These are phyloP conservation scores for Zaprionus taronus DNA, from an alignment of 1,140 invertebrate genomes.

Conservation along the genomic window DNA sequence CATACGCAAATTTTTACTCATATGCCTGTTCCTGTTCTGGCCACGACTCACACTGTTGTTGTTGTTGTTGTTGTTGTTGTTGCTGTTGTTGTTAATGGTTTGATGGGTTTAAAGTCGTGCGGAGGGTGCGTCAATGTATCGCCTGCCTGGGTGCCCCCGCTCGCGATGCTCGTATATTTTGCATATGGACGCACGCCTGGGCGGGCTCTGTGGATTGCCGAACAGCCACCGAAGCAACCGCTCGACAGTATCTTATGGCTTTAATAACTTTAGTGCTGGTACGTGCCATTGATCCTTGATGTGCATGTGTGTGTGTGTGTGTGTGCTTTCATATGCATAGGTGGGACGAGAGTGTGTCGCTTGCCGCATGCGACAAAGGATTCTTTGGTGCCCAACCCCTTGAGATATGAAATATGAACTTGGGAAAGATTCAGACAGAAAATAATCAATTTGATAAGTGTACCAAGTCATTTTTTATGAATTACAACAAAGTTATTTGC, in stretches of 20 bases:
- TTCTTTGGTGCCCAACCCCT: background rate
- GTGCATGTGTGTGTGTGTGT: slow-evolving; percentile 36
- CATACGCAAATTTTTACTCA: slow-evolving; percentile 81
- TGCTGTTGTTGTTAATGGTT: slow-evolving; percentile 78
- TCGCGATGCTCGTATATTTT: slow-evolving; percentile 39
- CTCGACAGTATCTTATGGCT: slow-evolving; percentile 73
- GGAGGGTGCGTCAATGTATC: slow-evolving; percentile 71
- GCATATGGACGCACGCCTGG: slow-evolving; percentile 71
- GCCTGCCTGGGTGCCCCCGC: slow-evolving; percentile 22
- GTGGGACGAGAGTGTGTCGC: background rate
- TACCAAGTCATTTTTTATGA: slow-evolving; percentile 2
- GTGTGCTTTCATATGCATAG: slow-evolving; percentile 16
- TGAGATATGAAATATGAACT: background rate
- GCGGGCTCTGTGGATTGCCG: slow-evolving; percentile 57
- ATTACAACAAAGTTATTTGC: background rate
- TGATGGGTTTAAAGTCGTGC: slow-evolving; percentile 78
- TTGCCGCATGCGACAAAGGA: slow-evolving; percentile 16
- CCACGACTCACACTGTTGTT: slow-evolving; percentile 20
- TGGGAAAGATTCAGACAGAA: background rate
- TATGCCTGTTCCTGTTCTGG: slow-evolving; percentile 35
- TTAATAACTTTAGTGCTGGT: slow-evolving; percentile 79
- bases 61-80: slow-evolving; percentile 48
- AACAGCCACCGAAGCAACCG: slow-evolving; percentile 31
- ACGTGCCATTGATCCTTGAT: slow-evolving; percentile 81
- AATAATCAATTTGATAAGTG: slow-evolving; percentile 12